phyloP scores from a whole-genome alignment of 2,888 invertebrate species.

The Leucozona laternaria region DNA sequence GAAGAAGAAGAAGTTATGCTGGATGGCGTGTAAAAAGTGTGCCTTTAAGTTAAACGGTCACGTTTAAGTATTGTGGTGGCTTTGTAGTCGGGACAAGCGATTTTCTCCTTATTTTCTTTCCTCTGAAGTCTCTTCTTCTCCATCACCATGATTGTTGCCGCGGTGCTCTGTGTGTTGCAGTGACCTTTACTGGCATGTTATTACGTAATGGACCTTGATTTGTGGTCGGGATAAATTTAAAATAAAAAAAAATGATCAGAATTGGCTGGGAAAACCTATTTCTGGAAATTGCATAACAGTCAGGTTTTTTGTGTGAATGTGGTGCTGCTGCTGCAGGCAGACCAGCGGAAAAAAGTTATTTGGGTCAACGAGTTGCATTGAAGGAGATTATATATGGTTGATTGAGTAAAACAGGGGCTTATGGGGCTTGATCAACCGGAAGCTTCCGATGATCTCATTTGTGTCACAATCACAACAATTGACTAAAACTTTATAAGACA shows the following conservation, averaged over 20 bases:
- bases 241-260: conserved; percentile 37
- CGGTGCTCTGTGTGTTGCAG: conserved; percentile 22
- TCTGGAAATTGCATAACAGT: conserved; percentile 55
- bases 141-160: background rate
- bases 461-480: too few relatives aligned
- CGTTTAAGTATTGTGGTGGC: conserved; percentile 49
- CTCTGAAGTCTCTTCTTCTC: conserved; percentile 7
- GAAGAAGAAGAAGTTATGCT: conserved; percentile 15
- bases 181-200: conserved; percentile 60
- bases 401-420: background rate
- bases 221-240: conserved; percentile 41
- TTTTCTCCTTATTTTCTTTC: background rate
- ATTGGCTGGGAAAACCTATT: conserved; percentile 57
- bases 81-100: conserved; percentile 42
- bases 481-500: background rate
- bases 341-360: conserved; percentile 31
- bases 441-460: background rate
- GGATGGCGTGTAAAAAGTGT: conserved; percentile 62
- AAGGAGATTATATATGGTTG: background rate
- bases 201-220: conserved; percentile 72
- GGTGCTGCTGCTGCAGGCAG: background rate
- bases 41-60: conserved; percentile 68
- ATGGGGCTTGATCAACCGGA: conserved; percentile 7
- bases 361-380: conserved; percentile 16
- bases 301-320: conserved; percentile 21